Conservation (phyloP, 2,113 vertebrate species). For the Cathartes aura region DNA sequence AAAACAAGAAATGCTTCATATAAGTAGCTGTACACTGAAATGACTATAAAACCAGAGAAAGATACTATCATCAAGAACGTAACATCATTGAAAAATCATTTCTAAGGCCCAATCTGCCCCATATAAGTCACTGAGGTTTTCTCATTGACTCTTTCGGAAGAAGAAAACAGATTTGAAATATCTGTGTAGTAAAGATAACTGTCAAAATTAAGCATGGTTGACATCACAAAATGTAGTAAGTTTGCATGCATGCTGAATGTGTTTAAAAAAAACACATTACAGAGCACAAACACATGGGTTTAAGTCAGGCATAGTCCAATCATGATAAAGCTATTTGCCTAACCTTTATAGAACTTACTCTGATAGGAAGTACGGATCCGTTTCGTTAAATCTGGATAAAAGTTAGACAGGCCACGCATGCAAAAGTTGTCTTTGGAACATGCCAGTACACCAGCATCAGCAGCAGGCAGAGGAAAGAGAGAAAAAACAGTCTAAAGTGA, state of each 20-base stretch:
- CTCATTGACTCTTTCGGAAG: neutral
- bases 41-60: conserved; percentile 34
- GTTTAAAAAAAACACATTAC: conserved; percentile 78
- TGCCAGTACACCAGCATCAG: conserved; percentile 94
- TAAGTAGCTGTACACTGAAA: conserved; percentile 21
- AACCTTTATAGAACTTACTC: conserved; percentile 91
- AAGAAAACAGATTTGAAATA: neutral
- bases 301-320: conserved; percentile 65
- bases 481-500: conserved; percentile 84
- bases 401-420: conserved; percentile 99
- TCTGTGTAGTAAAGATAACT: neutral
- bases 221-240: conserved; percentile 51
- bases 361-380: conserved; percentile 99
- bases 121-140: neutral
- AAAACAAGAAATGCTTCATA: conserved; percentile 68
- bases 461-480: conserved; percentile 84
- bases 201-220: conserved; percentile 33
- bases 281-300: conserved; percentile 62
- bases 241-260: conserved; percentile 80
- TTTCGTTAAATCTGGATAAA: conserved; percentile 99
- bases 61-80: neutral
- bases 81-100: neutral
- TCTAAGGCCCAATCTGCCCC: neutral
- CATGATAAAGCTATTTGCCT: conserved; percentile 69
- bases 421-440: conserved; percentile 99